Evolutionary conservation across 1,140 invertebrate species (phyloP).

Genomic region (Tetramorium alpestre): DNA sequence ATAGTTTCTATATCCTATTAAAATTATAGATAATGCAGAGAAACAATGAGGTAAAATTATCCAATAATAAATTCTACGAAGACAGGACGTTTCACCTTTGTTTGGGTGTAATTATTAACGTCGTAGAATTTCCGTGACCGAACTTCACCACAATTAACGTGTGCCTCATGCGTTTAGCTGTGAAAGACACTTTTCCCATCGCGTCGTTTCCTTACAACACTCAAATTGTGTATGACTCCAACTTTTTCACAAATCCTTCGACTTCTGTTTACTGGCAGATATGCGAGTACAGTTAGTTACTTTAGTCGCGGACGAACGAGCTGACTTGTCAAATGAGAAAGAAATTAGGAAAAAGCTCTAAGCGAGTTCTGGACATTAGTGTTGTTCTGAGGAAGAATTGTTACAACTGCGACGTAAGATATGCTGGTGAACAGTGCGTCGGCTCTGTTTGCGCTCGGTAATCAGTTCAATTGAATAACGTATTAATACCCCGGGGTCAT

Average conservation of each 20-base stretch:
- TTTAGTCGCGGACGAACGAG: not conserved
- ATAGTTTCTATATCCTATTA: not conserved
- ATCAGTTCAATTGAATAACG: slow-evolving; percentile 75
- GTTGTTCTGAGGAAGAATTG: slow-evolving; percentile 15
- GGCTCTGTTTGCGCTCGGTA: slow-evolving; percentile 69
- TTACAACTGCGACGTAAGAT: slow-evolving; percentile 17
- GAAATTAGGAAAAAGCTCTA: not conserved
- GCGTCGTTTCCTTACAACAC: slow-evolving; percentile 5
- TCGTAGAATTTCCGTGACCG: slow-evolving; percentile 14
- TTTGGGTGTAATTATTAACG: not conserved
- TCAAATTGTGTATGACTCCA: not conserved
- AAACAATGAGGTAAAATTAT: slow-evolving; percentile 1
- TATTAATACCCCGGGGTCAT: slow-evolving; percentile 76
- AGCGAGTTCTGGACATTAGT: not conserved
- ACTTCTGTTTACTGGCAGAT: not conserved
- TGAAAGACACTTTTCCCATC: slow-evolving; percentile 7
- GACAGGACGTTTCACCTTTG: not conserved
- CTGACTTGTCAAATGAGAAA: not conserved
- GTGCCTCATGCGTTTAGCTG: not conserved
- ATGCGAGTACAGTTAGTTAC: not conserved
- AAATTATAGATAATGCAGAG: not conserved
- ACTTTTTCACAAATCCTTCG: not conserved
- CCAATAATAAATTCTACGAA: slow-evolving; percentile 5
- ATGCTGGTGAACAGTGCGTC: slow-evolving; percentile 53
- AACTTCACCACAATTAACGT: slow-evolving; percentile 7